These are phyloP conservation scores for Ricordea florida DNA, from an alignment of 92 coral and sea anemone species.

Conservation along the genomic window DNA sequence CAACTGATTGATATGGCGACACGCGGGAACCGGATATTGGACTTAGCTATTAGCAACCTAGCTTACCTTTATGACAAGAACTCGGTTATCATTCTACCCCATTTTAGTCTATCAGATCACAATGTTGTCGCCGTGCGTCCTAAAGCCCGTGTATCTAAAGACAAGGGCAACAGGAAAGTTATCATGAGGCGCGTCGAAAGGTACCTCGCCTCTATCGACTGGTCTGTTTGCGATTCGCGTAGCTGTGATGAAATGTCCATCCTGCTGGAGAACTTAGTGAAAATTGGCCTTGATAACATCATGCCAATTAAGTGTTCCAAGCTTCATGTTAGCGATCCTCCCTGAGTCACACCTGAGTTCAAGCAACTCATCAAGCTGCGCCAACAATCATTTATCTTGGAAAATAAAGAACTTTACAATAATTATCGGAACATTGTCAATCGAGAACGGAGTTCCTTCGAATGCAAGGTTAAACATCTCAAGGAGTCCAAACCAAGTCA, in stretches of 20 bases:
- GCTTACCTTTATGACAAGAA: constrained; percentile 29
- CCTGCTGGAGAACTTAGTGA: too few relatives aligned
- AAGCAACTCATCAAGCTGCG: neutral
- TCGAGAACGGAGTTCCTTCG: too few relatives aligned
- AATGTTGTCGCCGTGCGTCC: neutral
- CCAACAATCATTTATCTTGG: neutral
- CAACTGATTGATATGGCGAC: constrained; percentile 56
- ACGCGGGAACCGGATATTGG: constrained; percentile 51
- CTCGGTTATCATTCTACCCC: constrained; percentile 25
- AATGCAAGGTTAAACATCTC: too few relatives aligned
- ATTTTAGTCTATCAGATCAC: constrained; percentile 29
- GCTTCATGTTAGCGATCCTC: neutral
- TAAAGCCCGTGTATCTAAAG: neutral
- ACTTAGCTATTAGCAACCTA: constrained; percentile 56
- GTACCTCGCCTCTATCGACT: too few relatives aligned
- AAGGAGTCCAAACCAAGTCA: too few relatives aligned
- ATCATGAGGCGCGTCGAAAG: too few relatives aligned
- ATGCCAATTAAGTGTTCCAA: neutral
- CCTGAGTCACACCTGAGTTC: neutral
- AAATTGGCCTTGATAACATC: neutral
- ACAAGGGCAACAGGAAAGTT: neutral
- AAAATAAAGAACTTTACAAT: neutral
- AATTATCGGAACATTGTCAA: too few relatives aligned
- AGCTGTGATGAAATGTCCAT: too few relatives aligned
- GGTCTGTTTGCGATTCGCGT: too few relatives aligned